phyloP scores from a whole-genome alignment of 23 tunicate genomes.

The Ciona savignyi region DNA sequence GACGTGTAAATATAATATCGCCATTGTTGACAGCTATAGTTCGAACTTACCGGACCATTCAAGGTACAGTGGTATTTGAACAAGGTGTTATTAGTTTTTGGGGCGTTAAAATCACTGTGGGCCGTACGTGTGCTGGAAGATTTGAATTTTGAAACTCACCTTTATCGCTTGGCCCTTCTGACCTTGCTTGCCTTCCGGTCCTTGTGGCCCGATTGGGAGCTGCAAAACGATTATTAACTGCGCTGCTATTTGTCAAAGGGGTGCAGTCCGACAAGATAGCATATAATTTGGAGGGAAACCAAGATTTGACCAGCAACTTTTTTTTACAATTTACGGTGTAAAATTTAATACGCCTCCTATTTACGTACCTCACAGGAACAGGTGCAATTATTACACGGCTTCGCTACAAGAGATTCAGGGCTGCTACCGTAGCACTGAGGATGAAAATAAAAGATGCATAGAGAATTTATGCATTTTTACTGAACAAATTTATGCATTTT shows the following conservation, averaged over 20 bases:
- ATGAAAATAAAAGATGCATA: too few relatives aligned
- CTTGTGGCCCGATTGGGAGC: conserved; percentile 53
- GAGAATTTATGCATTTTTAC: too few relatives aligned
- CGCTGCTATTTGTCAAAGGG: background rate
- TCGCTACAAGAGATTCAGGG: background rate
- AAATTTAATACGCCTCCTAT: too few relatives aligned
- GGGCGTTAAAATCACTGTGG: too few relatives aligned
- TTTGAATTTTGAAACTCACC: too few relatives aligned
- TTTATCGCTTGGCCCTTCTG: conserved; percentile 18
- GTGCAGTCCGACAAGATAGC: background rate
- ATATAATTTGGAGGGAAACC: background rate
- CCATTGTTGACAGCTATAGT: background rate
- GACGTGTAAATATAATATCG: too few relatives aligned
- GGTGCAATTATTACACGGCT: conserved; percentile 63
- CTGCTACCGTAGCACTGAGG: conserved; percentile 3
- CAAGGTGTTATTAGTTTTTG: too few relatives aligned
- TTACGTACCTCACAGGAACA: conserved; percentile 69
- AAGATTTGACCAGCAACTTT: background rate
- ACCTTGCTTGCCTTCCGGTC: conserved; percentile 30
- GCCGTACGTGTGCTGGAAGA: too few relatives aligned
- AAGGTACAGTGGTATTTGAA: too few relatives aligned
- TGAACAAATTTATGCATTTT: too few relatives aligned
- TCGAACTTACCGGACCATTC: too few relatives aligned
- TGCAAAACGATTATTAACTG: conserved; percentile 3
- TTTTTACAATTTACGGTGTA: too few relatives aligned